A percentile compares a stretch with the other conserved stretches of the same genome.
phyloP scores from a whole-genome alignment of 2,888 invertebrate genomes.

The Polietes domitor region DNA sequence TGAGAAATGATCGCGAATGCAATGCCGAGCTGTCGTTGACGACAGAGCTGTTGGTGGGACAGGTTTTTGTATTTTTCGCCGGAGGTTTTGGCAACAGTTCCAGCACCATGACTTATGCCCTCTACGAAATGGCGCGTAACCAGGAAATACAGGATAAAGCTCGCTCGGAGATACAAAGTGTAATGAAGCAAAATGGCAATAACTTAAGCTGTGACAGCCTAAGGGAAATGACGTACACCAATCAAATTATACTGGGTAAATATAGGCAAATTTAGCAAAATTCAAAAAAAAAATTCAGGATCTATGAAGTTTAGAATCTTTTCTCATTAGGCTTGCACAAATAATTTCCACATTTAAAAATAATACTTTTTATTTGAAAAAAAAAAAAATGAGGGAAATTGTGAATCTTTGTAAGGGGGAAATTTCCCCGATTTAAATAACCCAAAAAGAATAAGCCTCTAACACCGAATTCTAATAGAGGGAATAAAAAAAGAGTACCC shows the following conservation, averaged over 20 bases:
- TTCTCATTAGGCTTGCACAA: too few relatives aligned
- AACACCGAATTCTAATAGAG: too few relatives aligned
- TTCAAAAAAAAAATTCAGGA: too few relatives aligned
- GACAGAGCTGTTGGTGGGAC: slow-evolving; percentile 76
- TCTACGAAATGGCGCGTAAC: slow-evolving; percentile 75
- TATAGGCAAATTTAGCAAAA: too few relatives aligned
- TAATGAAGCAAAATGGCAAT: slow-evolving; percentile 67
- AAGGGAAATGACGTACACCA: slow-evolving; percentile 75
- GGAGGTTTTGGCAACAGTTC: slow-evolving; percentile 86
- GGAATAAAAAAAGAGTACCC: too few relatives aligned
- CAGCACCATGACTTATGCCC: slow-evolving; percentile 82
- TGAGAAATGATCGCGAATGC: slow-evolving; percentile 78
- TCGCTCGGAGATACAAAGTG: slow-evolving; percentile 79
- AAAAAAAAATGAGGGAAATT: too few relatives aligned
- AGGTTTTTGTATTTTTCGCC: slow-evolving; percentile 75
- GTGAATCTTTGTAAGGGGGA: too few relatives aligned
- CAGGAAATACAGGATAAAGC: slow-evolving; percentile 80
- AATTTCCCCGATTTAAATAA: too few relatives aligned
- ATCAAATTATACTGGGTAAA: slow-evolving; percentile 76
- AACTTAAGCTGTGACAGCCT: slow-evolving; percentile 74
- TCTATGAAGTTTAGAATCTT: too few relatives aligned
- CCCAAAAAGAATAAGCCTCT: too few relatives aligned
- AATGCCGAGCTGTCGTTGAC: slow-evolving; percentile 70
- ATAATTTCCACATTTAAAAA: too few relatives aligned
- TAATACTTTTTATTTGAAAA: too few relatives aligned